Evolutionary conservation across 2,113 vertebrate genomes (phyloP), one percentile per base, ranked within the genome.

Genomic region (Gallinago paraguaiae): DNA sequence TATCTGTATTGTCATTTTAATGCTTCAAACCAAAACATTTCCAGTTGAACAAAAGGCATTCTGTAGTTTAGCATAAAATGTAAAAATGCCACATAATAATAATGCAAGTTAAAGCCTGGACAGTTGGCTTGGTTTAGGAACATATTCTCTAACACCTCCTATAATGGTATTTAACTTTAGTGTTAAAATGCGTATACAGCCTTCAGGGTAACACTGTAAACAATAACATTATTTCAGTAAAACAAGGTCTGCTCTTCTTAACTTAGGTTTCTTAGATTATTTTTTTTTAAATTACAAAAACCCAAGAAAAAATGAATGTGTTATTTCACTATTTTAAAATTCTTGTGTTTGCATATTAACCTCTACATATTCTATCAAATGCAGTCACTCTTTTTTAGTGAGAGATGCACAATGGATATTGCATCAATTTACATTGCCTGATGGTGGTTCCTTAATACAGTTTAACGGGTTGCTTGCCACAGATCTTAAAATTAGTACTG

Each of bases 321-420:
- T 56, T 93, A 39, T 86, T 96, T 92, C 50, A 90, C 54, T 89
- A 15, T 60, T 88, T 92, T 77, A 51, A 84, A 79, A 63, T 33
- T 71, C 17, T 35, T 57, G 14, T 89, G 35, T 74, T 70, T 86
- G 74, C 15, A 19, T 61, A 78, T 89, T 92, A 91, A 93, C 61
- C n/a, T 41, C 54, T 85, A 59, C 19, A 6, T 61, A 28, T 63
- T 92, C 91, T 79, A 27, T 94, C 67, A 76, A 82, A 75, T 88
- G 53, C 28, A 80, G 17, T 81, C 84, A 63, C 31, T 30, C 48
- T 59, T 88, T 30, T 75, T 89, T 88, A 15, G 37, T 60, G 67
- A 86, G 94, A 93, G 74, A 65, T 84, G 27, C 4, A 48, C 84
- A 93, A 82, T 85, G n/a, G 41, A 67, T 87, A 60, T 88, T 89